phyloP scores from a whole-genome alignment of 2,888 invertebrate species.

The Papilio demoleus region DNA sequence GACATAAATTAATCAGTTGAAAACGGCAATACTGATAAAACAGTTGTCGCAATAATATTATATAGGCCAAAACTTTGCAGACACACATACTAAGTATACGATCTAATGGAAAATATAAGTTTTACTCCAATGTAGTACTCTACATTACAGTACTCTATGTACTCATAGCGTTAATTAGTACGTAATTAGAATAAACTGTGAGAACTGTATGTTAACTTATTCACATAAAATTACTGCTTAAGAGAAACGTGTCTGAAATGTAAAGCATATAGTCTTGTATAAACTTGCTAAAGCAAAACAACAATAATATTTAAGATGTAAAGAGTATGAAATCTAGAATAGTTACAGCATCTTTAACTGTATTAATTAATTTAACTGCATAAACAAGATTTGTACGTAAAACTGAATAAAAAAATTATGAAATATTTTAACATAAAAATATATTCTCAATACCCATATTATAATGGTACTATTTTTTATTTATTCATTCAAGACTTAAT shows the following conservation, averaged over 20 bases:
- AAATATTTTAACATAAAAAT: background rate
- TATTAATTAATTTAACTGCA: background rate
- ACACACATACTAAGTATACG: conserved; percentile 10
- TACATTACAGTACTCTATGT: background rate
- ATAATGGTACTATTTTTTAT: no score
- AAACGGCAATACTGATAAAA: background rate
- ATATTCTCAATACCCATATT: background rate
- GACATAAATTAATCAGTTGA: conserved; percentile 1
- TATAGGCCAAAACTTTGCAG: conserved; percentile 4
- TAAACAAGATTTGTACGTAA: no score
- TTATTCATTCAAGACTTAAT: no score
- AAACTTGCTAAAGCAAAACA: conserved; percentile 13
- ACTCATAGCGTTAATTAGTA: conserved; percentile 22
- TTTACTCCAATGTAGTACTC: background rate
- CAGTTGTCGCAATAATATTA: background rate
- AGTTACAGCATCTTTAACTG: background rate
- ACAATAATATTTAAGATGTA: background rate
- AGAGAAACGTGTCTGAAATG: conserved; percentile 16
- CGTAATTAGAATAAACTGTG: no score
- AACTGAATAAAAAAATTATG: no score
- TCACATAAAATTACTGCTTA: conserved; percentile 16
- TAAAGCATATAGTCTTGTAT: conserved; percentile 8
- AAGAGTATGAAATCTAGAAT: conserved; percentile 6
- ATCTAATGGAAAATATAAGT: conserved; percentile 25
- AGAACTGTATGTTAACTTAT: conserved; percentile 14